Conservation (phyloP, 1,140 invertebrate genomes). For the Mylabris phalerata region DNA sequence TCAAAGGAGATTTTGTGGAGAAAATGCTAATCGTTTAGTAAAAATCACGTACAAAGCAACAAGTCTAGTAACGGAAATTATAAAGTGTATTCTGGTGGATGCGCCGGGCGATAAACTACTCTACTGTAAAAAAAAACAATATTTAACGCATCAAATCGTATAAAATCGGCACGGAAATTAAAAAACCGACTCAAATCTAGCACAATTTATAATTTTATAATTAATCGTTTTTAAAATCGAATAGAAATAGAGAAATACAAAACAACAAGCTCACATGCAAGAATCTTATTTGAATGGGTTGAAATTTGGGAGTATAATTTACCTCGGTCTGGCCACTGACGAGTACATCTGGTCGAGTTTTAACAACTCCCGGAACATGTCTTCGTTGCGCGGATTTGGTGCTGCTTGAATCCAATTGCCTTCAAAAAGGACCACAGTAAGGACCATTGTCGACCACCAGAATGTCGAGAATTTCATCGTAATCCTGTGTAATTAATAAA, state of each 20-base stretch:
- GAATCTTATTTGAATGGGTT: too few relatives aligned
- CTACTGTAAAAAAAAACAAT: neutral
- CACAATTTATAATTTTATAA: too few relatives aligned
- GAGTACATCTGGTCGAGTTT: conserved; percentile 39
- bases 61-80: too few relatives aligned
- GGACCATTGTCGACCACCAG: conserved; percentile 27
- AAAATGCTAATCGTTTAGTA: too few relatives aligned
- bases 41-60: too few relatives aligned
- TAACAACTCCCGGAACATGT: conserved; percentile 34
- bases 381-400: conserved; percentile 32
- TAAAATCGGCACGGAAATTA: too few relatives aligned
- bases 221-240: too few relatives aligned
- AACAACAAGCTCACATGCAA: too few relatives aligned
- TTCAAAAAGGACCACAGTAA: conserved; percentile 27
- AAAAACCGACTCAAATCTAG: too few relatives aligned
- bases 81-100: too few relatives aligned
- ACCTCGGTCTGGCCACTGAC: conserved; percentile 39
- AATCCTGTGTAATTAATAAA: neutral
- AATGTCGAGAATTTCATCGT: conserved; percentile 32
- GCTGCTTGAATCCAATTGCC: conserved; percentile 26
- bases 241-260: too few relatives aligned
- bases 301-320: conserved; percentile 6
- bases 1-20: too few relatives aligned
- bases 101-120: neutral
- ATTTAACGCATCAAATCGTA: neutral